These are phyloP conservation scores for Manis pentadactyla DNA, from an alignment of 2,797 vertebrate species.

Conservation along the genomic window DNA sequence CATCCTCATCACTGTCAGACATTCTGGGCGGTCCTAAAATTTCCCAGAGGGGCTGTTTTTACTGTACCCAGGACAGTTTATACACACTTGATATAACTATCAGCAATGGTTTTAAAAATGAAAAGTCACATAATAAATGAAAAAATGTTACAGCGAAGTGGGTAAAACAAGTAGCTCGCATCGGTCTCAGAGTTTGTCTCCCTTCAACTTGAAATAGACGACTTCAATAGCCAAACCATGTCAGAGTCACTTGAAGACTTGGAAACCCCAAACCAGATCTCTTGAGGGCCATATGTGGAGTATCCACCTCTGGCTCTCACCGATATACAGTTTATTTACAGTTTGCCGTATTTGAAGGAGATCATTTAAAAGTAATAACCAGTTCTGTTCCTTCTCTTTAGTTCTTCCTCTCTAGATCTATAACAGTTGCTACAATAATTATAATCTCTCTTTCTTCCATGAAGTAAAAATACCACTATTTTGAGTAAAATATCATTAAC, in stretches of 20 bases:
- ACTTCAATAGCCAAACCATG: conserved; percentile 41
- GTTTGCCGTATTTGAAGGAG: conserved; percentile 63
- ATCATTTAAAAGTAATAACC: conserved; percentile 73
- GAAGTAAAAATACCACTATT: conserved; percentile 63
- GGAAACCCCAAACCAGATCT: conserved; percentile 40
- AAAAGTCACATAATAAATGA: not conserved
- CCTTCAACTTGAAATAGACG: conserved; percentile 36
- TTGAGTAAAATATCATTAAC: conserved; percentile 57
- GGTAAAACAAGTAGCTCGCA: conserved; percentile 60
- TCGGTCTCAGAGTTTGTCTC: conserved; percentile 23
- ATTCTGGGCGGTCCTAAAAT: not conserved
- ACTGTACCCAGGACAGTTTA: not conserved
- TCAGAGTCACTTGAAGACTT: conserved; percentile 37
- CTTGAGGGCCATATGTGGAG: conserved; percentile 60
- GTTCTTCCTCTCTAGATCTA: conserved; percentile 15
- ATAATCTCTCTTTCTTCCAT: conserved; percentile 55
- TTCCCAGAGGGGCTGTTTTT: conserved; percentile 18
- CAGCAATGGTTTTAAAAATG: conserved; percentile 41
- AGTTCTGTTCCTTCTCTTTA: conserved; percentile 39
- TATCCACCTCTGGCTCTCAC: conserved; percentile 43
- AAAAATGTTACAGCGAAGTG: conserved; percentile 23
- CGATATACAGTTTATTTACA: conserved; percentile 66
- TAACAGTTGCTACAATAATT: conserved; percentile 54
- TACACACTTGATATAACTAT: conserved; percentile 7
- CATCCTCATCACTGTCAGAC: not conserved